Conservation (phyloP, 64 coral and sea anemone species). For the Pachyseris speciosa region DNA sequence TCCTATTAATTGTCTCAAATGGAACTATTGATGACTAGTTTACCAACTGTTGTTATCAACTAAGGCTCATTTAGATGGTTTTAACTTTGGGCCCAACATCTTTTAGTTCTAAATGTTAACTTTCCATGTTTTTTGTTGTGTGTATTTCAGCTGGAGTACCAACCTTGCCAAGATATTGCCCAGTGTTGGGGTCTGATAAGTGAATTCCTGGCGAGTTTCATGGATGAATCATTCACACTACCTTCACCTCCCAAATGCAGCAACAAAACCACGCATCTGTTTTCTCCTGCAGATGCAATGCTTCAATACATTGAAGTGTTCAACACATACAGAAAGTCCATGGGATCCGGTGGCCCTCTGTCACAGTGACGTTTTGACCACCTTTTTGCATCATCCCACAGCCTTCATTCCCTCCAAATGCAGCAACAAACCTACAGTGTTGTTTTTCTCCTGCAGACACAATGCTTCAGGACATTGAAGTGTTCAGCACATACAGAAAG, state of each 20-base stretch:
- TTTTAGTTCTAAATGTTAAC: neutral
- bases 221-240: conserved; percentile 60
- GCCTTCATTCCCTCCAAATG: conserved; percentile 73
- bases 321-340: conserved; percentile 46
- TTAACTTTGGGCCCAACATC: too few species aligned
- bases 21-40: too few species aligned
- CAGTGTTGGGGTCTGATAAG: conserved; percentile 88
- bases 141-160: conserved; percentile 87
- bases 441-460: conserved; percentile 85
- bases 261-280: conserved; percentile 75
- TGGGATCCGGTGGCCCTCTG: neutral
- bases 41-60: too few species aligned
- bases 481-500: conserved; percentile 69
- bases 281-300: conserved; percentile 85
- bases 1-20: too few species aligned
- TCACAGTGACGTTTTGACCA: neutral
- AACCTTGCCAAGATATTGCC: conserved; percentile 80
- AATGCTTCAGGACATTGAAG: conserved; percentile 84
- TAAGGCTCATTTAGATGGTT: too few species aligned
- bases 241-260: conserved; percentile 74
- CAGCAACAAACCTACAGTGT: conserved; percentile 68
- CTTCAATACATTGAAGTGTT: conserved; percentile 91
- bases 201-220: conserved; percentile 86
- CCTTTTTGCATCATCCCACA: conserved; percentile 38
- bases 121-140: neutral